Evolutionary conservation across 1,140 invertebrate genomes (phyloP).

Genomic region (Pogonomyrmex californicus): DNA sequence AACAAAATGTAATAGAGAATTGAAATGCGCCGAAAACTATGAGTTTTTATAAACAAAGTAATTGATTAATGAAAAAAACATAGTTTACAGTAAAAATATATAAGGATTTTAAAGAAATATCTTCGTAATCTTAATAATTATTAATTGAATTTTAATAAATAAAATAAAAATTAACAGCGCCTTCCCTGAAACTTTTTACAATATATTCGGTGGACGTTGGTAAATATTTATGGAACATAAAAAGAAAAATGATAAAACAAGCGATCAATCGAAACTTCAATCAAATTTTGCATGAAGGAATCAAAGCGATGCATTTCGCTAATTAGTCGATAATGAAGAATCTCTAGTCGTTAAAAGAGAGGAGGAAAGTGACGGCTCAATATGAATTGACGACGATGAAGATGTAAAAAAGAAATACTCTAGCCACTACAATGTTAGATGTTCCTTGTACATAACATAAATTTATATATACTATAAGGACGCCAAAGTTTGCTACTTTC

Average conservation of each 20-base stretch:
- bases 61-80: background rate
- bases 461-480: constrained; percentile 80
- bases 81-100: background rate
- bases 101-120: background rate
- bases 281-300: constrained; percentile 63
- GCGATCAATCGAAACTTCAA: constrained; percentile 66
- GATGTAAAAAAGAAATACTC: constrained; percentile 77
- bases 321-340: constrained; percentile 73
- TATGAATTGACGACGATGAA: constrained; percentile 75
- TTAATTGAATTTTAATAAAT: background rate
- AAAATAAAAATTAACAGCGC: background rate
- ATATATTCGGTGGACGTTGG: constrained; percentile 16
- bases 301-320: constrained; percentile 63
- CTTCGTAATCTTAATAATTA: background rate
- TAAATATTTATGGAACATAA: background rate
- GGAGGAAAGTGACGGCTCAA: constrained; percentile 72
- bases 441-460: constrained; percentile 85
- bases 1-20: background rate
- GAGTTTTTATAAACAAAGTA: background rate
- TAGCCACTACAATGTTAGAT: constrained; percentile 84
- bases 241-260: background rate
- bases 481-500: constrained; percentile 80
- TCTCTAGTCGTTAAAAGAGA: constrained; percentile 72
- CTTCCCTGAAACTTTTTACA: background rate
- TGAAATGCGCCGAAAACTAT: background rate